Percentiles rank a stretch among this genome's conserved stretches.
These are phyloP conservation scores for Eutrigla gurnardus DNA, from an alignment of 2,797 vertebrate species.

Conservation along the genomic window DNA sequence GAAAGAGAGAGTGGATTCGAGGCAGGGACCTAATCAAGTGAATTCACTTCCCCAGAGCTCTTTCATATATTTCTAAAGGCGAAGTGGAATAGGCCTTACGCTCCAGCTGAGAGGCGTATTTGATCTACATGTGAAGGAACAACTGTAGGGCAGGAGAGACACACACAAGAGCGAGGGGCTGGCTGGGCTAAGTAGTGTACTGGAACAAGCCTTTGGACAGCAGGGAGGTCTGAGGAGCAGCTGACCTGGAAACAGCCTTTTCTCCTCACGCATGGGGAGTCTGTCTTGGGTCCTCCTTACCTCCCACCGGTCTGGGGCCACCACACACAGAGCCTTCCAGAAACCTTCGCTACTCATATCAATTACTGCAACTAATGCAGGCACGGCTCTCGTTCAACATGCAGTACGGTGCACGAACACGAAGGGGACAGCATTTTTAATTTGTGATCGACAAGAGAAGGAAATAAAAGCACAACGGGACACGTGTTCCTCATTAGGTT, in stretches of 20 bases:
- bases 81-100: slow-evolving; percentile 55
- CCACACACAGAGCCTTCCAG: slow-evolving; percentile 47
- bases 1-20: slow-evolving; percentile 17
- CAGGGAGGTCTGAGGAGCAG: slow-evolving; percentile 69
- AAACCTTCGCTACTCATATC: slow-evolving; percentile 36
- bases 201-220: slow-evolving; percentile 51
- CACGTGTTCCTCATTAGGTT: not conserved
- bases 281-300: slow-evolving; percentile 36
- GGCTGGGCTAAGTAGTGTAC: slow-evolving; percentile 31
- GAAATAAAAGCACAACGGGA: not conserved
- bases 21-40: slow-evolving; percentile 61
- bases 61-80: slow-evolving; percentile 66
- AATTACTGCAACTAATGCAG: slow-evolving; percentile 14
- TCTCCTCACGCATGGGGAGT: slow-evolving; percentile 52
- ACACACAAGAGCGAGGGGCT: slow-evolving; percentile 9
- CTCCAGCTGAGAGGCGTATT: slow-evolving; percentile 65
- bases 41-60: slow-evolving; percentile 63
- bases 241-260: slow-evolving; percentile 79
- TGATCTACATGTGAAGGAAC: slow-evolving; percentile 77
- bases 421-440: not conserved
- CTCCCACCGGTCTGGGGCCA: slow-evolving; percentile 43
- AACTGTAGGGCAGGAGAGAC: slow-evolving; percentile 58
- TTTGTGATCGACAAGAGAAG: not conserved
- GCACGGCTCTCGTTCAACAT: not conserved
- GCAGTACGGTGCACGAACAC: not conserved